phyloP scores from a whole-genome alignment of 2,113 vertebrate species.

The Erythrocebus patas region DNA sequence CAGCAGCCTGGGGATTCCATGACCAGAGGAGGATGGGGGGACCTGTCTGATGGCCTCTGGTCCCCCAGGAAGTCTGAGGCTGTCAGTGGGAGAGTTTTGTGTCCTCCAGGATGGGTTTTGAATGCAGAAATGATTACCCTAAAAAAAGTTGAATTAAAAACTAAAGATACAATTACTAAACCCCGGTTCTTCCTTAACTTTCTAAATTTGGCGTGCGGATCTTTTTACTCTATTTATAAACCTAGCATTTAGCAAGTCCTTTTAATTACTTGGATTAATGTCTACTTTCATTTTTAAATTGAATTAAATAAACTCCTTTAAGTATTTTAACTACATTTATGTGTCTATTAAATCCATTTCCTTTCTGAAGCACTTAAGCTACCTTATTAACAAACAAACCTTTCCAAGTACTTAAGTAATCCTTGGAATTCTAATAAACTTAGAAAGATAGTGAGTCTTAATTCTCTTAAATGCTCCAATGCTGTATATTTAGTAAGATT shows the following conservation, averaged over 20 bases:
- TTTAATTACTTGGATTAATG: conserved; percentile 49
- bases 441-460: not conserved
- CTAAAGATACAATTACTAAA: not conserved
- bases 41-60: not conserved
- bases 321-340: conserved; percentile 37
- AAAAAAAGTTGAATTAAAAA: not conserved
- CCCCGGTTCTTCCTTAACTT: not conserved
- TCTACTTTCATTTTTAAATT: not conserved
- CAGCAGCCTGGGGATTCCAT: not conserved
- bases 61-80: not conserved
- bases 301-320: conserved; percentile 1
- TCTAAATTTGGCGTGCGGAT: not conserved
- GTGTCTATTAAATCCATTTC: conserved; percentile 39
- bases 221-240: not conserved
- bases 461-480: not conserved
- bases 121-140: not conserved
- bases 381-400: conserved; percentile 37
- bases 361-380: conserved; percentile 26
- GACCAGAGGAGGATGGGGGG: not conserved
- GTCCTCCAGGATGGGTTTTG: not conserved
- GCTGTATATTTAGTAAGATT: conserved; percentile 4
- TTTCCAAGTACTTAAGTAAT: conserved; percentile 41
- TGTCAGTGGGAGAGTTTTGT: not conserved
- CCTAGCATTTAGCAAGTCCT: not conserved
- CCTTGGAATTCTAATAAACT: conserved; percentile 28